Percentiles rank a stretch among this genome's conserved stretches.
These are phyloP conservation scores for Notospermus geniculatus DNA, from an alignment of 1,140 invertebrate genomes.

Conservation along the genomic window DNA sequence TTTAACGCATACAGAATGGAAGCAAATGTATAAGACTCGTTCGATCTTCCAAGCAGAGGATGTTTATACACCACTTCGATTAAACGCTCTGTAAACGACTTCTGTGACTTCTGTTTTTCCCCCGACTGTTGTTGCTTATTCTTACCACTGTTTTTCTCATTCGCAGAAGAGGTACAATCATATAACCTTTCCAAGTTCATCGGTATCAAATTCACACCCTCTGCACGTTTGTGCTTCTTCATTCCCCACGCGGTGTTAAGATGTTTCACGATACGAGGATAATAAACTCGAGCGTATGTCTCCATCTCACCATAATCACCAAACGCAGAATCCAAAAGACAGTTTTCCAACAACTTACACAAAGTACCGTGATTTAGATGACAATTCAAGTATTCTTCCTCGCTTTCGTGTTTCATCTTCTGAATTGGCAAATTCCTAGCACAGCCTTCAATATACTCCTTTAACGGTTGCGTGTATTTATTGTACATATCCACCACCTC, in stretches of 20 bases:
- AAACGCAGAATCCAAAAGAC: not conserved
- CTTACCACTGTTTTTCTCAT: not conserved
- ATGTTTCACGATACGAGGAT: not conserved
- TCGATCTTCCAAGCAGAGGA: not conserved
- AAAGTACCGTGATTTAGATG: not conserved
- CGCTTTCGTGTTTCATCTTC: not conserved
- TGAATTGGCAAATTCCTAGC: not conserved
- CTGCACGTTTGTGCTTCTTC: not conserved
- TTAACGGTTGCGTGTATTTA: not conserved
- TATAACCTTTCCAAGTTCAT: not conserved
- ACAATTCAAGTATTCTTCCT: not conserved
- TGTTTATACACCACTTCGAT: slow-evolving; percentile 1
- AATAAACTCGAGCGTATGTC: not conserved
- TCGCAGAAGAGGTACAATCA: not conserved
- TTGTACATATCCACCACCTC: not conserved
- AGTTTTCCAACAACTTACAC: not conserved
- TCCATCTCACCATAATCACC: not conserved
- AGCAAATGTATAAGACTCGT: not conserved
- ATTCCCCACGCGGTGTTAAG: not conserved
- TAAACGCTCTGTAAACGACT: not conserved
- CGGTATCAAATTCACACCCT: not conserved
- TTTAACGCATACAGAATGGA: not conserved
- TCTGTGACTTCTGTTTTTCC: not conserved
- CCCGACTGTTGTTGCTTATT: not conserved
- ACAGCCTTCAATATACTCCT: not conserved